Evolutionary conservation across 2,113 vertebrate species (phyloP), one percentile per base, ranked within the genome.

Genomic region (Oncorhynchus gorbuscha): DNA sequence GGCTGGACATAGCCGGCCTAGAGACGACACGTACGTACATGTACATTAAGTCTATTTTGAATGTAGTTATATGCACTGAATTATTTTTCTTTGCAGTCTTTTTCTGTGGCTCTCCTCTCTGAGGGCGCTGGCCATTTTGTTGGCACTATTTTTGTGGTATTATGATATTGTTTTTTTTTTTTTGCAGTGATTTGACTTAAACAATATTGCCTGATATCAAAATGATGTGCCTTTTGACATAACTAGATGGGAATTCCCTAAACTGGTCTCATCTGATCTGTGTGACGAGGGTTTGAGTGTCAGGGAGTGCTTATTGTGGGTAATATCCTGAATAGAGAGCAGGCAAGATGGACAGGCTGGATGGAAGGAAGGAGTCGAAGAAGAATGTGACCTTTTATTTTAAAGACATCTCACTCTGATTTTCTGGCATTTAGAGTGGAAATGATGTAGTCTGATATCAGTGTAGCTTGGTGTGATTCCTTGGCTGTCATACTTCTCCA

Each of bases 51-150:
- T 81, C 84, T 79, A 84, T 92, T 85, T 82, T 93, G 93, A 94
- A 94, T 94, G 94, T 94, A 93, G 91, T 92, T 91, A 89, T 81
- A 92, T 92, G 92, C 93, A 94, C 92, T 93, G 91, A 93, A 92
- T 87, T 86, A 78, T 76, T 81, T 79, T 76, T 72, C 61, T 68
- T 16, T 51, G 72, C 30, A 74, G 55, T 83, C 32, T 80, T 80
- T 83, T 77, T 81, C 73, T 83, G 76, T 77, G 77, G 45, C 83
- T 65, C 35, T 84, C 81, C 72, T 74, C 6, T 75, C 76, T 83
- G 71, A 83, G 69, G 81, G 64, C 80, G 84, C 81, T 73, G 0
- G 72, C 84, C 86, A 86, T 87, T 79, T 82, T 85, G 79, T 79
- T 74, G 82, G 88, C 89, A 90, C 89, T 87, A 82, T 84, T 87